Evolutionary conservation across 2,888 invertebrate species (phyloP), one percentile per base, ranked within the genome.

Genomic region (Campaea margaritaria): DNA sequence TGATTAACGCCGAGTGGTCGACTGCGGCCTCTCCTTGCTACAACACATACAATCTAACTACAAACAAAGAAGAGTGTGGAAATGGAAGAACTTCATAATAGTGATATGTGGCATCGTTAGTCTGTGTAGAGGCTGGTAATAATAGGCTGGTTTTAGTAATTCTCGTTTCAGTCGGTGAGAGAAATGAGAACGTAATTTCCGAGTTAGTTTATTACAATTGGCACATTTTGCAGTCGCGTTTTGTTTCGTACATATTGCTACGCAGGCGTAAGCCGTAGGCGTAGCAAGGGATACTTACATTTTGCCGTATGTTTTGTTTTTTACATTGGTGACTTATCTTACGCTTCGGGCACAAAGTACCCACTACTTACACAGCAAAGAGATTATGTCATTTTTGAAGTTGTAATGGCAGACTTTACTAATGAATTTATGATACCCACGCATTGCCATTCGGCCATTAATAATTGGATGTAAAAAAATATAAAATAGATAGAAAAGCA

Each of bases 1-100:
- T 83, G 84, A 83, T 83, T 83, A 83, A 78, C 70, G 76, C 73
- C 71, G 72, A 72, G 68, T 64, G 72, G 71, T 58, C 68, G 62
- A 47, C 73, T 81, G 79, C 72, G 81, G 79, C 78, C 67, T 64
- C 43, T 34, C 34, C 0, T 2, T 14, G 10, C 46, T 39, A 39
- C 39, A 39, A 0, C 31, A 36, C n/a, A 43, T 36, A 34, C 11
- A 11, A 38, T 21, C 44, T 12, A 39, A 2, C 7, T 31, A 11
- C 12, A 5, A 14, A 53, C 39, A 39, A 38, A 38, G 45, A 52
- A 44, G 27, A 14, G 9, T 44, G 55, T 48, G 55, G 34, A 60
- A 60, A 67, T 64, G 62, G 64, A 64, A 62, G 58, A 51, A 62
- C 64, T 67, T 67, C 58, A 52, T 55, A 60, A 60, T 54, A 54